A percentile compares a stretch with the other conserved stretches of the same genome.
Evolutionary conservation across 2,888 invertebrate genomes (phyloP).

Genomic region (Campoletis raptor): DNA sequence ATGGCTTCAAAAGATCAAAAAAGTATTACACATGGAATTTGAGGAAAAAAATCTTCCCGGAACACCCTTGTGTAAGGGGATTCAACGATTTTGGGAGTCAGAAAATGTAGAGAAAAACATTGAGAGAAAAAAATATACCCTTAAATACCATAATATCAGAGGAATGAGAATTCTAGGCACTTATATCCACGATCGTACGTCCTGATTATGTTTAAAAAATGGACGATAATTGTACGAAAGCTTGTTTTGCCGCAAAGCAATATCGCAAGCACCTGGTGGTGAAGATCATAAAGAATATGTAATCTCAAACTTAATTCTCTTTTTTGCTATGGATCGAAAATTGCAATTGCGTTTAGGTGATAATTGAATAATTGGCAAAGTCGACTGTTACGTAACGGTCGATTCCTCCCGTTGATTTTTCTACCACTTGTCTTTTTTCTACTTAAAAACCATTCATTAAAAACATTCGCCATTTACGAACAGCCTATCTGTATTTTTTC

Average conservation of each 20-base stretch:
- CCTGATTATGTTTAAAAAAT: background rate
- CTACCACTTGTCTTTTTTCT: background rate
- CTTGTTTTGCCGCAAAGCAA: background rate
- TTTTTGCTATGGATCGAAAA: background rate
- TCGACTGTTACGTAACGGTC: background rate
- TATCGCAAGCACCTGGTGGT: background rate
- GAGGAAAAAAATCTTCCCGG: too few relatives aligned
- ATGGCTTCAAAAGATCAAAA: too few relatives aligned
- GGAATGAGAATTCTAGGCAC: too few relatives aligned
- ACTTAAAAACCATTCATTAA: too few relatives aligned
- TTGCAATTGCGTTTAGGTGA: background rate
- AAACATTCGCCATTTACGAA: constrained; percentile 2
- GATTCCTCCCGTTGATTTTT: background rate
- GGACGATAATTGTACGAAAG: background rate
- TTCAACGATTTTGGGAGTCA: too few relatives aligned
- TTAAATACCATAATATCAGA: too few relatives aligned
- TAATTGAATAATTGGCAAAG: background rate
- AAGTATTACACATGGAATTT: too few relatives aligned
- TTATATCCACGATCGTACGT: too few relatives aligned
- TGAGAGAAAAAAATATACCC: too few relatives aligned
- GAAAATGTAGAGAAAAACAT: too few relatives aligned
- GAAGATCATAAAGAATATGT: background rate
- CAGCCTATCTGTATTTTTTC: background rate
- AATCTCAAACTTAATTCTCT: background rate
- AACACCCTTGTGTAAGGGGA: too few relatives aligned